Evolutionary conservation across 2,797 vertebrate species (phyloP), one percentile per base, ranked within the genome.

Genomic region (Arvicola amphibius): DNA sequence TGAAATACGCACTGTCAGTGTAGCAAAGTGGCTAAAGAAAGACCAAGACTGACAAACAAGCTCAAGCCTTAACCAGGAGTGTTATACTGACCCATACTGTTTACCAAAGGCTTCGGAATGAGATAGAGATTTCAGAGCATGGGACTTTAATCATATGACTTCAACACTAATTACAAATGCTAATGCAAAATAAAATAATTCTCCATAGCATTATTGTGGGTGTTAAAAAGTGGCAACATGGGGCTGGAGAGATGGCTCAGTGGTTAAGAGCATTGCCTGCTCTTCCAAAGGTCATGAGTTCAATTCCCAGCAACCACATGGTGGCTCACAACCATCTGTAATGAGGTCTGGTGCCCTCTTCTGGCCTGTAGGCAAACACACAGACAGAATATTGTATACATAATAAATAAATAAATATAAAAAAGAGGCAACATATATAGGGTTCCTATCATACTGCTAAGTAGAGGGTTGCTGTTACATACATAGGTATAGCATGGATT

Each of bases 381-480:
- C n/a, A n/a, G n/a, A n/a, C n/a, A n/a, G n/a, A n/a, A n/a, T n/a
- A n/a, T n/a, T n/a, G n/a, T n/a, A n/a, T n/a, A n/a, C n/a, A n/a
- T n/a, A n/a, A n/a, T n/a, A n/a, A n/a, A n/a, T n/a, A n/a, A n/a
- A n/a, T n/a, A n/a, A n/a, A n/a, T n/a, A n/a, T n/a, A n/a, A n/a
- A n/a, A n/a, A 80, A 88, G 46, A 92, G 37, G 3, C 34, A 91
- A 12, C 76, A 16, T 37, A 29, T 65, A 34, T 79, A 78, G 86
- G 95, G 74, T 53, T 81, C 34, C 92, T 95, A 88, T 8, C 43
- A 85, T 88, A 77, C n/a, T 92, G 6, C 51, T 92, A n/a, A 90
- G 51, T 85, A 91, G 91, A 90, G 40, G 16, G 46, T 80, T 73
- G 40, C 67, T 96, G n/a, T 65, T 90, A 65, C 86, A 94, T 96